A percentile compares a stretch with the other conserved stretches of the same genome.
phyloP scores from a whole-genome alignment of 2,113 vertebrate species.

The Cacatua alba region DNA sequence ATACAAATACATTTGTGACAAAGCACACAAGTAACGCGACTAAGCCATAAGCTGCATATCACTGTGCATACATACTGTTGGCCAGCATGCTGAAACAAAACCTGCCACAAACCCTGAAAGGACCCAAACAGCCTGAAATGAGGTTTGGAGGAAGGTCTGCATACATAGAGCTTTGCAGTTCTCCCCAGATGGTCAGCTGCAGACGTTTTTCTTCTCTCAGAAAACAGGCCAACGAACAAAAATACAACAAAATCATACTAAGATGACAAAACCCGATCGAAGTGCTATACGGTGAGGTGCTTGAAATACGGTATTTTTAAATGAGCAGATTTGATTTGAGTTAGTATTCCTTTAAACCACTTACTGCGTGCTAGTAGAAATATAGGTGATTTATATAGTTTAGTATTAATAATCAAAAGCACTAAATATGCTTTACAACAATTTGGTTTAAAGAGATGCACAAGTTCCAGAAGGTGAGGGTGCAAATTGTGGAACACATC shows the following conservation, averaged over 20 bases:
- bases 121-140: background rate
- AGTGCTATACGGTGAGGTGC: background rate
- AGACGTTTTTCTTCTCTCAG: background rate
- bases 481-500: conserved; percentile 1
- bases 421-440: background rate
- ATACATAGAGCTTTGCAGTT: background rate
- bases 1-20: background rate
- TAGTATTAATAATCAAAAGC: background rate
- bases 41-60: background rate
- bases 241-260: fast-evolving
- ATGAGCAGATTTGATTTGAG: background rate
- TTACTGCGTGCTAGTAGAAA: background rate
- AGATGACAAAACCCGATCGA: background rate
- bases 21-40: background rate
- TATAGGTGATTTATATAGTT: background rate
- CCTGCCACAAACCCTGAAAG: background rate
- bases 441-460: conserved; percentile 3
- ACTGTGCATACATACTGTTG: fast-evolving
- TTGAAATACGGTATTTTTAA: background rate
- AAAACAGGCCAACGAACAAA: background rate
- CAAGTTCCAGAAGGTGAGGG: conserved; percentile 46
- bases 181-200: fast-evolving
- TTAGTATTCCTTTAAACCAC: background rate
- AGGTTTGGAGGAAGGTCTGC: background rate
- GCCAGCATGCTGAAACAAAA: background rate